A percentile compares a stretch with the other conserved stretches of the same genome.
Evolutionary conservation across 2,113 vertebrate species (phyloP).

Genomic region (Rhea pennata): DNA sequence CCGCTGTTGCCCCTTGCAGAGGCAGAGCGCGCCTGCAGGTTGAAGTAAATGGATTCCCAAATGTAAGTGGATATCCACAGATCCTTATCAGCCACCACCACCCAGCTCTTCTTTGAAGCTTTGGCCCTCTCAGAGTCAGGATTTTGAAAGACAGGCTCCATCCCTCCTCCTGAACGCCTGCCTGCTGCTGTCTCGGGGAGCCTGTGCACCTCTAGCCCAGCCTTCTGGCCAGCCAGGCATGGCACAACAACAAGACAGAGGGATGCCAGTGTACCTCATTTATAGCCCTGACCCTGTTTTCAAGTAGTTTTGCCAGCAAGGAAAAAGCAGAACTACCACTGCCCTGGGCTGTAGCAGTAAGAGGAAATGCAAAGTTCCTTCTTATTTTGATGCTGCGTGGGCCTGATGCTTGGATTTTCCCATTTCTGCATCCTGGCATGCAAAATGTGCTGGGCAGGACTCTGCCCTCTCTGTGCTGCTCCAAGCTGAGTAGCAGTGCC

Average conservation of each 20-base stretch:
- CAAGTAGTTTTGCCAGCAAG: not conserved
- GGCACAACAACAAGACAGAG: not conserved
- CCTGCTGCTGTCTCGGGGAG: not conserved
- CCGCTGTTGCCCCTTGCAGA: not conserved
- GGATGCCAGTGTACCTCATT: not conserved
- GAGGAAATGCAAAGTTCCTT: not conserved
- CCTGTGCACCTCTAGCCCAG: not conserved
- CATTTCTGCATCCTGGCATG: not conserved
- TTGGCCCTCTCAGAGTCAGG: not conserved
- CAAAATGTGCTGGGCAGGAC: not conserved
- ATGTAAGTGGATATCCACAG: not conserved
- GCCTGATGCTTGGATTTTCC: not conserved
- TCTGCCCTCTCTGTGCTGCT: rapidly evolving
- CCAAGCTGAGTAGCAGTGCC: not conserved
- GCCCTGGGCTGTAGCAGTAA: not conserved
- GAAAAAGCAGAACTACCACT: not conserved
- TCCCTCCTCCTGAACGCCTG: not conserved
- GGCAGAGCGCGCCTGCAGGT: not conserved
- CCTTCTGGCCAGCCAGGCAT: not conserved
- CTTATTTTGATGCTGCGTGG: not conserved
- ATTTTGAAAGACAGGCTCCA: not conserved
- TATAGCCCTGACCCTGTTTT: not conserved
- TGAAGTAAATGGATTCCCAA: not conserved
- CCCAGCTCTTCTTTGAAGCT: not conserved
- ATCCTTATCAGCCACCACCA: not conserved